Evolutionary conservation across 2,113 vertebrate species (phyloP).

Genomic region (Tupaia tana): DNA sequence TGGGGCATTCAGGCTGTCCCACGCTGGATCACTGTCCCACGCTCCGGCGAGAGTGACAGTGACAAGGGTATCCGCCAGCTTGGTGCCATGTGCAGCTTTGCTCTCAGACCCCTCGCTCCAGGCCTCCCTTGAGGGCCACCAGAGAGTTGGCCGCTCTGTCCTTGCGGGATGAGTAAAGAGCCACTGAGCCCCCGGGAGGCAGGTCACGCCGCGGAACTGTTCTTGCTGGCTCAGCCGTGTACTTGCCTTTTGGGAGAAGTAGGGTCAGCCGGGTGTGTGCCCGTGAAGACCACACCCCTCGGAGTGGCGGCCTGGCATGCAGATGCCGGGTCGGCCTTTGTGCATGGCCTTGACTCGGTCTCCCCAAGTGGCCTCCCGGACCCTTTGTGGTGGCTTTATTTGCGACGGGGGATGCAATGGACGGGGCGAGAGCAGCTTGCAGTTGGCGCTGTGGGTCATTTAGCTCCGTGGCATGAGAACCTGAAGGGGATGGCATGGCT

Average conservation of each 20-base stretch:
- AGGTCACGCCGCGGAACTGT: background rate
- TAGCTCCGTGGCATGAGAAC: background rate
- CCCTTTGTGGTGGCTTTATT: too few species aligned
- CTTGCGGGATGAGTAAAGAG: too few species aligned
- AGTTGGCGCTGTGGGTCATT: background rate
- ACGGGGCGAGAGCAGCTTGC: background rate
- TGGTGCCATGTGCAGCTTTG: background rate
- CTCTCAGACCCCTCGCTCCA: background rate
- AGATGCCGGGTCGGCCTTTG: too few species aligned
- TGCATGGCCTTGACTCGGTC: too few species aligned
- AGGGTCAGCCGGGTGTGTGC: background rate
- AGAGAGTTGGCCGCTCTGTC: too few species aligned
- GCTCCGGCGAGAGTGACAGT: background rate
- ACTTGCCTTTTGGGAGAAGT: background rate
- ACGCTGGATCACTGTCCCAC: background rate
- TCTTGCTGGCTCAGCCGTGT: background rate
- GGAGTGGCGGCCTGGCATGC: background rate
- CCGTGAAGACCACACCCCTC: background rate
- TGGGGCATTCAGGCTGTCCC: background rate
- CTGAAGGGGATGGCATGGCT: too few species aligned
- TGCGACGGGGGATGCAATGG: too few species aligned
- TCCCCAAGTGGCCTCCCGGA: too few species aligned
- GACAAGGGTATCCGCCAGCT: background rate
- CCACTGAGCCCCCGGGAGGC: too few species aligned
- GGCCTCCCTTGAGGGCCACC: too few species aligned